Percentiles rank a stretch among this genome's conserved stretches.
Evolutionary conservation across 2,797 vertebrate species (phyloP).

Genomic region (Microcaecilia unicolor): DNA sequence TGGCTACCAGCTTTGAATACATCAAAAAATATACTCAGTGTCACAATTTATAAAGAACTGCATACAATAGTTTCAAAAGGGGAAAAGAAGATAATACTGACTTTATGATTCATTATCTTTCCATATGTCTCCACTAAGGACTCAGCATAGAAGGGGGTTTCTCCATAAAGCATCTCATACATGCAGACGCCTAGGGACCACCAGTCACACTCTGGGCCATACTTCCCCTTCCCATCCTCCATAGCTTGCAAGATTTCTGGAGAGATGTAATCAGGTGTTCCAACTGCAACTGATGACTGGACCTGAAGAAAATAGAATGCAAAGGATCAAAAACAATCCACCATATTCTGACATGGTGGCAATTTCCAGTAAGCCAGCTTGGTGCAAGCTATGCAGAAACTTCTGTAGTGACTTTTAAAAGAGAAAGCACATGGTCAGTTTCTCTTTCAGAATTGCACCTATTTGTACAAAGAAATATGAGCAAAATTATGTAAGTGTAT

Average conservation of each 20-base stretch:
- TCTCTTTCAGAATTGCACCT: no score
- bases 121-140: conserved; percentile 97
- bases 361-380: no score
- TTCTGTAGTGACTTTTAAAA: no score
- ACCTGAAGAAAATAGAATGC: conserved; percentile 77
- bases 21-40: conserved; percentile 3
- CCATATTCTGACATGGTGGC: no score
- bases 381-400: no score
- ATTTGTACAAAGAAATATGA: no score
- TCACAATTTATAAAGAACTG: conserved; percentile 1
- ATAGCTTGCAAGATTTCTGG: conserved; percentile 97
- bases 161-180: conserved; percentile 98
- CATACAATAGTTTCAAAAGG: not conserved
- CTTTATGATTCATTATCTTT: conserved; percentile 99
- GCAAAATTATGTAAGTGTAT: no score
- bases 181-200: conserved; percentile 98
- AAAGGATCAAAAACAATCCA: no score
- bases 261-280: conserved; percentile 96
- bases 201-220: conserved; percentile 97
- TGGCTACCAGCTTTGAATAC: not conserved
- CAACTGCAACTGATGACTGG: conserved; percentile 95
- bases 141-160: conserved; percentile 97
- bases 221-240: conserved; percentile 98
- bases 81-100: conserved; percentile 48
- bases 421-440: no score